Percentiles rank a stretch among this genome's conserved stretches.
Conservation (phyloP, 2,113 vertebrate species). For the Scomber japonicus region DNA sequence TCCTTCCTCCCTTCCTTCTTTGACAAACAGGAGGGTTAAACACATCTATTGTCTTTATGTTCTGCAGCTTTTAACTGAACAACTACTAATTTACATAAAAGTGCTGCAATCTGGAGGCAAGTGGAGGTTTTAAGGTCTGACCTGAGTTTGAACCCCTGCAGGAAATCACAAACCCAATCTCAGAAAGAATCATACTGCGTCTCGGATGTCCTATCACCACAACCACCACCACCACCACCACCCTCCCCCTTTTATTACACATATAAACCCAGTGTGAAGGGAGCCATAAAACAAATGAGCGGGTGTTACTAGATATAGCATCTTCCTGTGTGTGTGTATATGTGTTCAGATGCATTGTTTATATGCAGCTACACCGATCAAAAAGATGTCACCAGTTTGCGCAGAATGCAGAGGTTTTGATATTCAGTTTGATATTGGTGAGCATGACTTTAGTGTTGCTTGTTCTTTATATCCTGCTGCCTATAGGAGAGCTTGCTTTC, state of each 20-base stretch:
- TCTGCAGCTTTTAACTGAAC: not conserved
- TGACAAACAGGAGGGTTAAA: not conserved
- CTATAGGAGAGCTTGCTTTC: constrained; percentile 19
- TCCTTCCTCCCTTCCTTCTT: too few relatives aligned
- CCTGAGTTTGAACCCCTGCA: constrained; percentile 70
- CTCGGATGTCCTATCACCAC: constrained; percentile 16
- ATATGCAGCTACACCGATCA: constrained; percentile 42
- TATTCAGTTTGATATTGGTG: constrained; percentile 45
- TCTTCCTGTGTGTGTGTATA: constrained; percentile 28
- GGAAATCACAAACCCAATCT: constrained; percentile 66
- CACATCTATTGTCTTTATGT: not conserved
- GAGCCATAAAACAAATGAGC: constrained; percentile 74
- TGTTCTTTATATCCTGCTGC: constrained; percentile 28
- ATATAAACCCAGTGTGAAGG: constrained; percentile 37
- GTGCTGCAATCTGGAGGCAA: not conserved
- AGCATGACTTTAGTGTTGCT: not conserved
- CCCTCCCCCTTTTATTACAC: constrained; percentile 63
- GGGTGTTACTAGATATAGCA: constrained; percentile 55
- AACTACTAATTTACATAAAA: constrained; percentile 39
- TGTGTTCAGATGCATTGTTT: constrained; percentile 9
- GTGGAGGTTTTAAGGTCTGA: constrained; percentile 54
- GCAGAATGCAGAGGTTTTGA: constrained; percentile 47
- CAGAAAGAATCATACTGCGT: constrained; percentile 17
- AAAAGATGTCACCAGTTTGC: constrained; percentile 29
- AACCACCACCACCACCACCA: constrained; percentile 1